phyloP scores from a whole-genome alignment of 2,113 vertebrate genomes.

The rat (Rattus norvegicus) region GRCr8 NC_086028.1:86040501-86041000 shows the following conservation, averaged over 20 bases:
- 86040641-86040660: too few species aligned
- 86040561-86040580: conserved; percentile 11
- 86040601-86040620: not conserved
- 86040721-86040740: conserved; percentile 10
- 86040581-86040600: not conserved
- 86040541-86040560: not conserved
- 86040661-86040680: too few species aligned
- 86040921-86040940: not conserved
- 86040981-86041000: not conserved
- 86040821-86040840: not conserved
- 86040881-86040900: not conserved
- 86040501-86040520: not conserved
- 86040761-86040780: not conserved
- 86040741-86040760: not conserved
- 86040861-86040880: not conserved
- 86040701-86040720: not conserved
- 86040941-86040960: not conserved
- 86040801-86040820: not conserved
- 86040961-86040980: conserved; percentile 11
- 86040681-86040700: too few species aligned
- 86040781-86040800: not conserved
- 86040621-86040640: too few species aligned
- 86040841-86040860: too few species aligned
- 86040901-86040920: not conserved
- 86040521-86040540: not conserved